Percentiles rank a stretch among this genome's conserved stretches.
phyloP scores from a whole-genome alignment of 2,797 vertebrate genomes.

The Champsocephalus gunnari region DNA sequence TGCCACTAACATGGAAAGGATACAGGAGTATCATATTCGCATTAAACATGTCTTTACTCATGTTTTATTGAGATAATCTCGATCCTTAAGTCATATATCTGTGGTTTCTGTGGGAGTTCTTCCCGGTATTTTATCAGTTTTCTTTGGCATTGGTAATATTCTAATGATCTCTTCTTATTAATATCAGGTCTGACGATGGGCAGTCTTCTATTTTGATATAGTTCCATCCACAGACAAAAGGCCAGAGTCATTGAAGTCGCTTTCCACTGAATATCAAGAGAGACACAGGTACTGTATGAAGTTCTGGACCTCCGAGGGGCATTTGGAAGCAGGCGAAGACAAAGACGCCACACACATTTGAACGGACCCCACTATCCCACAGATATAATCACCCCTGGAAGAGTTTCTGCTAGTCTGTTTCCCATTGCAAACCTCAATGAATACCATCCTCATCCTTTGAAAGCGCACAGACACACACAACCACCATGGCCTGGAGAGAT shows the following conservation, averaged over 20 bases:
- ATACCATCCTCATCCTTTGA: constrained; percentile 79
- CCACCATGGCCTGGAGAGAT: constrained; percentile 60
- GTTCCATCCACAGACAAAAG: constrained; percentile 9
- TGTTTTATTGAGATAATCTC: constrained; percentile 37
- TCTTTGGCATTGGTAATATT: constrained; percentile 25
- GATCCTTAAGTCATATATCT: constrained; percentile 13
- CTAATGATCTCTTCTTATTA: constrained; percentile 30
- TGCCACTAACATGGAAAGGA: constrained; percentile 18
- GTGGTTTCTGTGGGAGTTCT: constrained; percentile 23
- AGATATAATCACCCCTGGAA: constrained; percentile 79
- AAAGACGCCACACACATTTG: constrained; percentile 69
- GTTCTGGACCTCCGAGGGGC: constrained; percentile 33
- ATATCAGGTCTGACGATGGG: constrained; percentile 30
- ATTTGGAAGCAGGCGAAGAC: constrained; percentile 51
- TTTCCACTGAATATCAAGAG: constrained; percentile 3
- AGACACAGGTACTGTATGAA: constrained; percentile 29
- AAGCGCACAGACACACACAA: constrained; percentile 49
- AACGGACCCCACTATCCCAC: constrained; percentile 69
- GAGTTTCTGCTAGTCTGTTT: constrained; percentile 78
- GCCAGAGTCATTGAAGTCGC: neutral
- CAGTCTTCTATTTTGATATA: constrained; percentile 26
- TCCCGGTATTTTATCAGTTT: constrained; percentile 37
- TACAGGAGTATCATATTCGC: constrained; percentile 13
- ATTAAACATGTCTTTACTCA: neutral
- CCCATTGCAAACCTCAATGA: constrained; percentile 83